phyloP scores from a whole-genome alignment of 2,113 vertebrate genomes.

The Archocentrus centrarchus region DNA sequence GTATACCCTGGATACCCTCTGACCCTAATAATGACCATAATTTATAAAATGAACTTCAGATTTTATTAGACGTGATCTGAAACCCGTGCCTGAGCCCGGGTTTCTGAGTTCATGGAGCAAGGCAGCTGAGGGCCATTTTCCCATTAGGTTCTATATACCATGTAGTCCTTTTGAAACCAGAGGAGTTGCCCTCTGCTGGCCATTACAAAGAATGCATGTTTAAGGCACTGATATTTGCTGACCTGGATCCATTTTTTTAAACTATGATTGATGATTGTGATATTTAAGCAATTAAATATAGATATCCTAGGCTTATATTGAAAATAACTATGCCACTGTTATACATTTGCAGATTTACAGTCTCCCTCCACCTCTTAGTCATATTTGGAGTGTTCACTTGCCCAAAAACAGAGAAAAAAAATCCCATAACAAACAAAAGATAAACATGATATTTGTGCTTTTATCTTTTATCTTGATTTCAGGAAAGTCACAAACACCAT shows the following conservation, averaged over 20 bases:
- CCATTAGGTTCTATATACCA: not conserved
- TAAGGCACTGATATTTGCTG: not conserved
- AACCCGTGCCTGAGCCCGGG: not conserved
- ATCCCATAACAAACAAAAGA: not conserved
- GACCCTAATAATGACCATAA: not conserved
- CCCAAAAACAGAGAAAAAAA: not conserved
- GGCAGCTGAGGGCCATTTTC: not conserved
- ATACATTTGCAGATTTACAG: not conserved
- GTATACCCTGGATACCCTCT: not conserved
- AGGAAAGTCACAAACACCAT: not conserved
- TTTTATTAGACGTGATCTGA: not conserved
- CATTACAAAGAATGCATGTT: not conserved
- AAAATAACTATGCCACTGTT: not conserved
- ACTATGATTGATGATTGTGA: not conserved
- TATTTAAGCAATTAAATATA: not conserved
- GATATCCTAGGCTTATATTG: not conserved
- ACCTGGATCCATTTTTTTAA: constrained; percentile 4
- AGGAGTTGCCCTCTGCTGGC: not conserved
- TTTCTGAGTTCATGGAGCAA: not conserved
- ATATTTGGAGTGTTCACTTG: not conserved
- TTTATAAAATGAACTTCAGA: constrained; percentile 5
- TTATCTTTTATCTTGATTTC: not conserved
- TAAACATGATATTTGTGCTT: not conserved
- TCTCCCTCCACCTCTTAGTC: not conserved
- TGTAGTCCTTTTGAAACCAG: not conserved